Conservation (phyloP, 2,113 vertebrate species). For the Lycocorax pyrrhopterus region DNA sequence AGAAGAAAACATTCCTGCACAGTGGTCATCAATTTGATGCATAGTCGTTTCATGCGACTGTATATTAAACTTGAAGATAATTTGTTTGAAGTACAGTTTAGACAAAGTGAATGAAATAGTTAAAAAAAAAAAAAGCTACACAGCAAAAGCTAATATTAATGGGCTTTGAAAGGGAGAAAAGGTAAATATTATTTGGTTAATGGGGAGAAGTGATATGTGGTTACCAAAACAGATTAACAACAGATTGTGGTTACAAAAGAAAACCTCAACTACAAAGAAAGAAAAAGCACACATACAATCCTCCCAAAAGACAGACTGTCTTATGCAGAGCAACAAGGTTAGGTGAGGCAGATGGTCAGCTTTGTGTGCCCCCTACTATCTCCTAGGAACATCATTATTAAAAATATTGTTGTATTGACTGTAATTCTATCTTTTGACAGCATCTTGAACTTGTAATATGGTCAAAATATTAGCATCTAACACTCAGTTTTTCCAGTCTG, state of each 20-base stretch:
- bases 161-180: background rate
- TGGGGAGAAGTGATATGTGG: background rate
- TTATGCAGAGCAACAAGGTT: background rate
- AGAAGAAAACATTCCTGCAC: background rate
- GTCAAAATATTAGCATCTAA: background rate
- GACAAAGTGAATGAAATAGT: background rate
- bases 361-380: background rate
- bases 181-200: background rate
- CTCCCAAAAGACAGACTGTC: background rate
- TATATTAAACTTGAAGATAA: background rate
- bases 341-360: background rate
- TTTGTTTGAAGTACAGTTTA: background rate
- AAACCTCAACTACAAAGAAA: background rate
- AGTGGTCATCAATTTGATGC: background rate
- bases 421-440: background rate
- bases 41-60: background rate
- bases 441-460: background rate
- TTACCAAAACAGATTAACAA: background rate
- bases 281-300: fast-evolving
- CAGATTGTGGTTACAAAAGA: background rate
- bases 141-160: background rate
- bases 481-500: background rate
- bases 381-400: background rate
- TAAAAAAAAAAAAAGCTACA: background rate
- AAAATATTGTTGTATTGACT: background rate